Evolutionary conservation across 2,797 vertebrate species (phyloP), one percentile per base, ranked within the genome.

Genomic region (Borostomias antarcticus): DNA sequence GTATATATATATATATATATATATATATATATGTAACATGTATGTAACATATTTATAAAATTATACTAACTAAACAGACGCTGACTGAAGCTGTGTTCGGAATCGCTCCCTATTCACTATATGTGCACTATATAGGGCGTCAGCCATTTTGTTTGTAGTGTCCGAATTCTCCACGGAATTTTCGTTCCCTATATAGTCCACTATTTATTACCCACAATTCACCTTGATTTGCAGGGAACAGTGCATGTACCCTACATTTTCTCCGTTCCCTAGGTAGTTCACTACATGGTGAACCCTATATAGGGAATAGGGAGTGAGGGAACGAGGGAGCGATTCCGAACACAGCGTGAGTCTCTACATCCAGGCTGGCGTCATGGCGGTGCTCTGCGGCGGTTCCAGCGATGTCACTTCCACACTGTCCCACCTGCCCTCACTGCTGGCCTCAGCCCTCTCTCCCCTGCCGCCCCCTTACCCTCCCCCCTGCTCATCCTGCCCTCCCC

Each of bases 21-120:
- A 30, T 62, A 47, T 40, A 17, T 33, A 15, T 29, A 10, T 29
- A 29, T 13, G 58, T 40, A 58, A 43, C 54, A 52, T 78, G 45
- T 74, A 54, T 58, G 56, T 26, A 17, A 15, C 35, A 63, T 37
- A 37, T 37, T 2, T 37, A 37, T 37, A 11, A 9, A 37, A 9
- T 9, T 37, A 37, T 37, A 37, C n/a, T 15, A 15, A 45, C n/a
- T n/a, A 45, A 15, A 45, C 7, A 4, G 17, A n/a, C 40, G n/a
- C 15, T 45, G 40, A 17, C 40, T n/a, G 40, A 45, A 45, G 40
- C 40, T 15, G 15, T 45, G 40, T 45, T 45, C 6, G n/a, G n/a
- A n/a, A n/a, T n/a, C n/a, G n/a, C n/a, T n/a, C n/a, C n/a, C n/a
- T n/a, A n/a, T n/a, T n/a, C n/a, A n/a, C n/a, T n/a, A n/a, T n/a